These are phyloP conservation scores for Micoletzkya japonica DNA, from an alignment of 2,888 invertebrate genomes.

Conservation along the genomic window DNA sequence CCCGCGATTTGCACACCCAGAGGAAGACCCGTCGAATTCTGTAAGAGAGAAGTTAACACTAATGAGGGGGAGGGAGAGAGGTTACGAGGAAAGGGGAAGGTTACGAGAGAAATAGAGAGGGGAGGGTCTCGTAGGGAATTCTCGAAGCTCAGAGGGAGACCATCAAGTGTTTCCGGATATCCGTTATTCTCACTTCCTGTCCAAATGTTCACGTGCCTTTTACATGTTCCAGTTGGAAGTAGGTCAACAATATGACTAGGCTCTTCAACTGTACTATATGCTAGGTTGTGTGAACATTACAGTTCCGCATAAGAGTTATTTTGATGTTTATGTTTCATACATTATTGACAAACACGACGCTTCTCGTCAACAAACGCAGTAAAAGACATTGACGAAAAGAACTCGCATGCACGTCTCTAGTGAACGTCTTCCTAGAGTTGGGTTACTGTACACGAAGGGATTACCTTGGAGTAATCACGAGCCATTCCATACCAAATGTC, in stretches of 20 bases:
- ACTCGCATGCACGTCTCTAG: background rate
- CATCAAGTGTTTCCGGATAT: background rate
- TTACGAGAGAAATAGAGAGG: too few species aligned
- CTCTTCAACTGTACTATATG: too few species aligned
- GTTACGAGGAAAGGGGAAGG: too few species aligned
- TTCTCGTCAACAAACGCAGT: too few species aligned
- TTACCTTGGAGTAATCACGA: constrained; percentile 39
- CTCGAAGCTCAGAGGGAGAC: background rate
- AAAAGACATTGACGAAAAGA: background rate
- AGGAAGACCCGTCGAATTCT: constrained; percentile 50
- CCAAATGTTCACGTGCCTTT: background rate
- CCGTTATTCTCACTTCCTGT: background rate
- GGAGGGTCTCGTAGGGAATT: background rate
- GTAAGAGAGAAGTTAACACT: background rate
- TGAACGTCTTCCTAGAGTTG: background rate
- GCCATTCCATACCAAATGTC: constrained; percentile 48
- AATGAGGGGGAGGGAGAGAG: background rate
- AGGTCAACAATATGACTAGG: too few species aligned
- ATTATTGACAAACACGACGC: too few species aligned
- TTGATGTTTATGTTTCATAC: too few species aligned
- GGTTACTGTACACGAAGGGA: background rate
- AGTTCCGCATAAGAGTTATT: too few species aligned
- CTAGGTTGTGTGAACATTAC: too few species aligned
- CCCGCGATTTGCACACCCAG: constrained; percentile 55
- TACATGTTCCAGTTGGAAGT: too few species aligned